These are phyloP conservation scores for Acromyrmex echinatior DNA, from an alignment of 1,140 invertebrate species.

Conservation along the genomic window DNA sequence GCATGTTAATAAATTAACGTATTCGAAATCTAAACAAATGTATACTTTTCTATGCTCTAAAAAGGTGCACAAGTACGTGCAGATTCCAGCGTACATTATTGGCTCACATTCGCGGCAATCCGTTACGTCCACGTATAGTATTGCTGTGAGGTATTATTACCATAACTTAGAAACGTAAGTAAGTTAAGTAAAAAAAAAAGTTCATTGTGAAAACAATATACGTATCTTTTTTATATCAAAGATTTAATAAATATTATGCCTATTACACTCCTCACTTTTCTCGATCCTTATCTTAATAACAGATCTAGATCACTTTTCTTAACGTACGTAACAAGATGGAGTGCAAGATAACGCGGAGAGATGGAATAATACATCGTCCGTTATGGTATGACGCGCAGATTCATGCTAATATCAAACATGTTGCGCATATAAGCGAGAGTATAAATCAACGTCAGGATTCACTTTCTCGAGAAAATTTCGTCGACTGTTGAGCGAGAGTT, in stretches of 20 bases:
- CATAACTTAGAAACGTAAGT: constrained; percentile 56
- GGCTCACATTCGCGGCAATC: constrained; percentile 33
- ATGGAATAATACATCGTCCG: not conserved
- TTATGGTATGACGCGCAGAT: constrained; percentile 7
- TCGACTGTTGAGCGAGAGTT: constrained; percentile 20
- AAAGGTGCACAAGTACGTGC: constrained; percentile 2
- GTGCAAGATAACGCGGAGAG: constrained; percentile 19
- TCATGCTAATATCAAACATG: constrained; percentile 23
- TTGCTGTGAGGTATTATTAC: constrained; percentile 30
- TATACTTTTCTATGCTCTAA: constrained; percentile 1
- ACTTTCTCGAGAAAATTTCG: constrained; percentile 55
- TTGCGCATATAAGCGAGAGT: not conserved
- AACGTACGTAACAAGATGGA: not conserved
- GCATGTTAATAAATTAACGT: not conserved
- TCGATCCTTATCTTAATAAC: not conserved
- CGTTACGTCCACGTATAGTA: constrained; percentile 38
- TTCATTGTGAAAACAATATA: constrained; percentile 37
- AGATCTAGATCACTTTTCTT: constrained; percentile 4
- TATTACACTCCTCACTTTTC: constrained; percentile 12
- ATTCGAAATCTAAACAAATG: not conserved
- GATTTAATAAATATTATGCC: constrained; percentile 72
- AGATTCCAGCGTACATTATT: not conserved
- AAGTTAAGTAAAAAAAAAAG: constrained; percentile 66
- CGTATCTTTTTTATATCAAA: constrained; percentile 73
- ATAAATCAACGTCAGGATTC: constrained; percentile 59